Percentiles rank a stretch among this genome's conserved stretches.
These are phyloP conservation scores for Micrasema minimum DNA, from an alignment of 1,140 invertebrate genomes.

Conservation along the genomic window DNA sequence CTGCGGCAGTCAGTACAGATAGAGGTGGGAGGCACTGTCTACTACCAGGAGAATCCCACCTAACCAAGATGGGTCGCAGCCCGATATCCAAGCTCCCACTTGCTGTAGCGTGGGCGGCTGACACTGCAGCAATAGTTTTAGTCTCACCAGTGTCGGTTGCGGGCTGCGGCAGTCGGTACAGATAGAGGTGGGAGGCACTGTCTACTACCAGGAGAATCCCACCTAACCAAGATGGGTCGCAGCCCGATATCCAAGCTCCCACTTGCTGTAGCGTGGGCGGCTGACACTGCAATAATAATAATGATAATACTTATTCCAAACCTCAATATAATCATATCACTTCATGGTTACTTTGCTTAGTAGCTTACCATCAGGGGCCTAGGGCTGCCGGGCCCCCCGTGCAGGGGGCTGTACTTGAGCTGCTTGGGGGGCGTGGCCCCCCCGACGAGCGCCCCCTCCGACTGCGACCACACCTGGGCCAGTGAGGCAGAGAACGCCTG, in stretches of 20 bases:
- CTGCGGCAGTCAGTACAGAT: constrained; percentile 74
- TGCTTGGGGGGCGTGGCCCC: constrained; percentile 61
- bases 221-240: no score
- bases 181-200: no score
- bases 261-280: no score
- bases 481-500: constrained; percentile 50
- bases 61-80: constrained; percentile 80
- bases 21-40: constrained; percentile 79
- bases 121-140: constrained; percentile 43
- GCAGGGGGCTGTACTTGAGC: constrained; percentile 57
- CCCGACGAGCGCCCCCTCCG: constrained; percentile 52
- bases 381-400: constrained; percentile 49
- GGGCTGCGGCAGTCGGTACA: no score
- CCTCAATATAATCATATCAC: no score
- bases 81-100: constrained; percentile 62
- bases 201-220: no score
- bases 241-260: no score
- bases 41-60: constrained; percentile 80
- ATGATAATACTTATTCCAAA: no score
- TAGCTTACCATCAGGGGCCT: constrained; percentile 45
- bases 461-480: constrained; percentile 46
- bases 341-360: no score
- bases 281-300: no score
- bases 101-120: constrained; percentile 45
- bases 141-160: no score